A percentile compares a stretch with the other conserved stretches of the same genome.
Conservation (phyloP, 2,113 vertebrate genomes). For the Pangasianodon hypophthalmus region DNA sequence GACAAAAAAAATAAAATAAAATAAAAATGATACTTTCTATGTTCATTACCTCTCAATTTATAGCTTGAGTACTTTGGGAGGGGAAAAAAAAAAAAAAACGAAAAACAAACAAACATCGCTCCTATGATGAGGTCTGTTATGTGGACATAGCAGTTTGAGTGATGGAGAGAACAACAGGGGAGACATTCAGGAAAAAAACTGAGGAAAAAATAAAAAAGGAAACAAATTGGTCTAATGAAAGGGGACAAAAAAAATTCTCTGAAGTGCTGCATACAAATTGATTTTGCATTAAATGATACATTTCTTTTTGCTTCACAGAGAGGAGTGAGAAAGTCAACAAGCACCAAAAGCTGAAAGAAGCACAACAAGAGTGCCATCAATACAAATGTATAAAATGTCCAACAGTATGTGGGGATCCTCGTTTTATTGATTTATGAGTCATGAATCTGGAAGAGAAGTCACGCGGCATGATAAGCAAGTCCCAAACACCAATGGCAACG, state of each 20-base stretch:
- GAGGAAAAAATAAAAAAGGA: background rate
- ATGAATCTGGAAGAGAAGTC: constrained; percentile 38
- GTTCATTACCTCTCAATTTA: constrained; percentile 68
- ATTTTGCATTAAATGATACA: constrained; percentile 21
- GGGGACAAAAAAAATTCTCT: background rate
- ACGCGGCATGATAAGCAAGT: constrained; percentile 61
- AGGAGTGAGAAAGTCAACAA: constrained; percentile 11
- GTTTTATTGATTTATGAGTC: constrained; percentile 24
- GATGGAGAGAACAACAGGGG: background rate
- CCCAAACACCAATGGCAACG: constrained; percentile 56
- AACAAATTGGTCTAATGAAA: constrained; percentile 26
- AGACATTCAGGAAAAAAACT: background rate
- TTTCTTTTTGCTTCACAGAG: constrained; percentile 30
- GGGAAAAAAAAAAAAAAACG: background rate
- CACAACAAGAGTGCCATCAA: constrained; percentile 42
- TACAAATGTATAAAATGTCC: constrained; percentile 53
- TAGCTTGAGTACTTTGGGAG: constrained; percentile 60
- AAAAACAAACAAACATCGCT: constrained; percentile 42
- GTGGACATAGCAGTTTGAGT: constrained; percentile 43
- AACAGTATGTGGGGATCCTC: constrained; percentile 40
- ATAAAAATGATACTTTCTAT: constrained; percentile 60
- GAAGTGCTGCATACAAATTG: constrained; percentile 37
- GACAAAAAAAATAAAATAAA: constrained; percentile 42
- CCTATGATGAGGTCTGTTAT: constrained; percentile 53
- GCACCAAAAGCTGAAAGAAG: constrained; percentile 41